Evolutionary conservation across 2,888 invertebrate genomes (phyloP).

Genomic region (Punctoribates punctum): DNA sequence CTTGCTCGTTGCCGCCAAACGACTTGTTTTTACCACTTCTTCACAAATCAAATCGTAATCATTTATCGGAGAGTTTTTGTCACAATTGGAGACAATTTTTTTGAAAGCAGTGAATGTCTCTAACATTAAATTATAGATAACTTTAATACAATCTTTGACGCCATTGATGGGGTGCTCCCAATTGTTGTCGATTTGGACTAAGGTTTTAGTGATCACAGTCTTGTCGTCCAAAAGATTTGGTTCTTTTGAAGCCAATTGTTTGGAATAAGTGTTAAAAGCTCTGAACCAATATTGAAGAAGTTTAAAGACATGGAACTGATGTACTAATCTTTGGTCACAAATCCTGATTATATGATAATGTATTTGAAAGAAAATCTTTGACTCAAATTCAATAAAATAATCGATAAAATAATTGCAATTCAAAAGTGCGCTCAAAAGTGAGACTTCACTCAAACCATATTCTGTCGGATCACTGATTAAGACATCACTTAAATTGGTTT

Average conservation of each 20-base stretch:
- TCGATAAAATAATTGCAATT: slow-evolving; percentile 31
- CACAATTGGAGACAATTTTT: not conserved
- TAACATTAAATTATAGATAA: slow-evolving; percentile 18
- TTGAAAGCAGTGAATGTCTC: not conserved
- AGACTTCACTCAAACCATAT: slow-evolving; percentile 10
- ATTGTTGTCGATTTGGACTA: slow-evolving; percentile 32
- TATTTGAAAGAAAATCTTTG: slow-evolving; percentile 23
- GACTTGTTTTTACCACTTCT: not conserved
- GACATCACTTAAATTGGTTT: not conserved
- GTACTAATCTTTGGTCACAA: slow-evolving; percentile 1
- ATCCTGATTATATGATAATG: slow-evolving; percentile 9
- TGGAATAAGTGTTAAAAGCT: not conserved
- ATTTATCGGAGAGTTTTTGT: not conserved
- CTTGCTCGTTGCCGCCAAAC: slow-evolving; percentile 33
- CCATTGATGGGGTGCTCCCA: slow-evolving; percentile 41
- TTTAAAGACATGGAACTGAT: slow-evolving; percentile 37
- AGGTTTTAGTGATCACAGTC: slow-evolving; percentile 2
- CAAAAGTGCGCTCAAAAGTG: slow-evolving; percentile 31
- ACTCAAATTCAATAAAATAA: slow-evolving; percentile 1
- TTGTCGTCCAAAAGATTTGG: slow-evolving; percentile 5
- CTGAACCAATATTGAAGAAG: slow-evolving; percentile 30
- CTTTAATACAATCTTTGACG: slow-evolving; percentile 23
- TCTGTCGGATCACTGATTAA: not conserved
- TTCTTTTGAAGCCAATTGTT: not conserved
- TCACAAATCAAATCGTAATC: slow-evolving; percentile 19